A percentile compares a stretch with the other conserved stretches of the same genome.
phyloP scores from a whole-genome alignment of 2,113 vertebrate genomes.

The Muscicapa adusta region DNA sequence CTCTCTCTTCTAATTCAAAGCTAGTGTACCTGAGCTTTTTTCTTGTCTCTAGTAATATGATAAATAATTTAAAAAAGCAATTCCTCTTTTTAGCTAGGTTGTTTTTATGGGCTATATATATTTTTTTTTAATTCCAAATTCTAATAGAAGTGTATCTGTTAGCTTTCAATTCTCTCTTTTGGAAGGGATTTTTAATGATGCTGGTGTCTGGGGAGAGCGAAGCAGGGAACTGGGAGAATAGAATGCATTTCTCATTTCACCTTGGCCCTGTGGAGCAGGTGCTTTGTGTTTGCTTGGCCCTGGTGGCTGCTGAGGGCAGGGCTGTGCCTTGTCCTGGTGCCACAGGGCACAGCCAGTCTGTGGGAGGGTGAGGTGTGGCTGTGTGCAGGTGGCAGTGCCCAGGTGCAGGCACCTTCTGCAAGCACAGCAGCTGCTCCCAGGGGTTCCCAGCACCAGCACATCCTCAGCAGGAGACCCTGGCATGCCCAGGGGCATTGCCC shows the following conservation, averaged over 20 bases:
- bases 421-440: too few species aligned
- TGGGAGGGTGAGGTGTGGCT: too few species aligned
- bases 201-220: not conserved
- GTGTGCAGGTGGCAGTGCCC: too few species aligned
- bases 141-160: not conserved
- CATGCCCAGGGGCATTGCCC: too few species aligned
- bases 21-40: not conserved
- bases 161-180: not conserved
- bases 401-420: too few species aligned
- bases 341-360: too few species aligned
- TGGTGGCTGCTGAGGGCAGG: too few species aligned
- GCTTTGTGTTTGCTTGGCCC: not conserved
- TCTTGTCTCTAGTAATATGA: not conserved
- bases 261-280: not conserved
- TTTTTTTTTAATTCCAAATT: not conserved
- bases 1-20: not conserved
- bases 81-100: not conserved
- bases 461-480: too few species aligned
- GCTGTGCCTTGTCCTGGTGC: too few species aligned
- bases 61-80: not conserved
- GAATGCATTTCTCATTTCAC: not conserved
- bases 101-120: not conserved
- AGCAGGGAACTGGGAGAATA: not conserved
- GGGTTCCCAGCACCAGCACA: too few species aligned
- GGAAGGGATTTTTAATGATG: not conserved